These are phyloP conservation scores for Aurelia sp. DNA, from an alignment of 30 jellyfish, hydroid and myxozoan species.

Conservation along the genomic window DNA sequence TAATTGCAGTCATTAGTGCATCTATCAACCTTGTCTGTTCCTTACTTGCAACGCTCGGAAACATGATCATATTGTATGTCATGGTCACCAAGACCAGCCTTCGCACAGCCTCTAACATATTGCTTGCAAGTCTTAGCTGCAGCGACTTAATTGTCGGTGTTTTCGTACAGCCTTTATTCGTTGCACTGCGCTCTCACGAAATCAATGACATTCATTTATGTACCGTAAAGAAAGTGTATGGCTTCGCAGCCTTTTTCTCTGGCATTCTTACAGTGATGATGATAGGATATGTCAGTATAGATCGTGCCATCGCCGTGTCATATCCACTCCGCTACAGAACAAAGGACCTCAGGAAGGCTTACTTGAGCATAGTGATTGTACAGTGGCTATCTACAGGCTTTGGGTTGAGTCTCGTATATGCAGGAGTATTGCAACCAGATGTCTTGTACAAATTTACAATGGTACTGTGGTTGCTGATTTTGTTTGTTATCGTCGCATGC, in stretches of 20 bases:
- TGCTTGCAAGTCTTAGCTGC: constrained; percentile 1
- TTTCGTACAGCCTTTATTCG: background rate
- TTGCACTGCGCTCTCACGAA: constrained; percentile 9
- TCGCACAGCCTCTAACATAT: background rate
- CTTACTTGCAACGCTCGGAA: constrained; percentile 12
- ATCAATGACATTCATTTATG: constrained; percentile 7
- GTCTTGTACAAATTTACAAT: too few species aligned
- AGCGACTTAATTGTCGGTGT: constrained; percentile 11
- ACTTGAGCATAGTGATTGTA: background rate
- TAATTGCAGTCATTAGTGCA: background rate
- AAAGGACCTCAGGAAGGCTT: background rate
- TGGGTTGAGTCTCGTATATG: too few species aligned
- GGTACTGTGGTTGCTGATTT: too few species aligned
- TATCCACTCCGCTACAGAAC: constrained; percentile 16
- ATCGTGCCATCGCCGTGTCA: background rate
- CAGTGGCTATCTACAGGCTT: too few species aligned
- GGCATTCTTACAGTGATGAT: background rate
- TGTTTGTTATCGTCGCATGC: too few species aligned
- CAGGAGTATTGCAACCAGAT: too few species aligned
- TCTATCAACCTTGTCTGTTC: background rate
- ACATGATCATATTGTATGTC: constrained; percentile 9
- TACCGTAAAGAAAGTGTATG: constrained; percentile 12
- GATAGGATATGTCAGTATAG: constrained; percentile 3
- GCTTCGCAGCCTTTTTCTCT: background rate
- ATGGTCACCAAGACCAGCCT: background rate